Evolutionary conservation across 2,113 vertebrate species (phyloP).

Genomic region (Myrmecobius fasciatus): DNA sequence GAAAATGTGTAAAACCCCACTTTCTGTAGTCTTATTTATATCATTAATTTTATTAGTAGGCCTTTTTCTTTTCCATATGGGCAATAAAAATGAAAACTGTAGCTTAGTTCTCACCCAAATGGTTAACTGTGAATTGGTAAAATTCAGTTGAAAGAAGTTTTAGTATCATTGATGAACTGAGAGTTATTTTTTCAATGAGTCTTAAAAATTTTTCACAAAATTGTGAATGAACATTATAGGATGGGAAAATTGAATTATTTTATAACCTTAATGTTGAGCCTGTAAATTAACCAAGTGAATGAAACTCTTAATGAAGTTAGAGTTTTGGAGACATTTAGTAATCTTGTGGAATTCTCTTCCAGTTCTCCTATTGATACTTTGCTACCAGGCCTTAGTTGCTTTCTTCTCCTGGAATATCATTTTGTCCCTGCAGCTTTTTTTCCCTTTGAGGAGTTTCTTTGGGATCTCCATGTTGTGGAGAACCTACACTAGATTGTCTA

Average conservation of each 20-base stretch:
- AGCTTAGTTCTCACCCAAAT: neutral
- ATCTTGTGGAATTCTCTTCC: neutral
- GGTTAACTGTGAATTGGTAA: neutral
- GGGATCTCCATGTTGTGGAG: too few relatives aligned
- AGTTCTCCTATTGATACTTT: neutral
- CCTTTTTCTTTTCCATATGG: neutral
- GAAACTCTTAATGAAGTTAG: too few relatives aligned
- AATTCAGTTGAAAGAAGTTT: neutral
- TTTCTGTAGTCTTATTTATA: neutral
- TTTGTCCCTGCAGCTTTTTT: neutral
- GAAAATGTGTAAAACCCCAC: neutral
- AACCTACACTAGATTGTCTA: too few relatives aligned
- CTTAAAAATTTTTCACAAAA: neutral
- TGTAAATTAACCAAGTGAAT: too few relatives aligned
- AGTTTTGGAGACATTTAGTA: too few relatives aligned
- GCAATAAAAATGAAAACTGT: neutral
- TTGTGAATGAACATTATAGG: neutral
- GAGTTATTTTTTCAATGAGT: conserved; percentile 3
- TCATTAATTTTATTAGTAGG: conserved; percentile 20
- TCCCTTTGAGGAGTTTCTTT: too few relatives aligned
- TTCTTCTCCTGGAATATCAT: too few relatives aligned
- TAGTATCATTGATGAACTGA: neutral
- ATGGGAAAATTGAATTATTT: neutral
- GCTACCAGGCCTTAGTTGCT: too few relatives aligned
- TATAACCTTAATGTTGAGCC: too few relatives aligned